These are phyloP conservation scores for Halichondria panicea DNA, from an alignment of 37 sponge, comb jelly and placozoan species.

Conservation along the genomic window DNA sequence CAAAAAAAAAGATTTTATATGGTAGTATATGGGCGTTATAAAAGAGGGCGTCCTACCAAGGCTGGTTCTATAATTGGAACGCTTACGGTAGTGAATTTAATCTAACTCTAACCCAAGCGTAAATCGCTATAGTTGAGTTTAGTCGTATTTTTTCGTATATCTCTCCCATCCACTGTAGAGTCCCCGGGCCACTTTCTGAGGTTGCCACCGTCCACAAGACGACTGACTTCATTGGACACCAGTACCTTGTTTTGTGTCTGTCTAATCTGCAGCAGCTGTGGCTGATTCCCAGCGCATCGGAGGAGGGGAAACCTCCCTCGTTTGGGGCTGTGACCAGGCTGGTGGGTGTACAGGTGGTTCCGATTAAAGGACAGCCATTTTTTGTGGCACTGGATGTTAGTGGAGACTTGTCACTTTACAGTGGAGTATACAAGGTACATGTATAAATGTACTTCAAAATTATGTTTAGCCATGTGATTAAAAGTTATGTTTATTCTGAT, in stretches of 20 bases:
- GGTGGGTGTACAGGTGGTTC: constrained; percentile 21
- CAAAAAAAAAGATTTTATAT: no score
- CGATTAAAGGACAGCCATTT: constrained; percentile 16
- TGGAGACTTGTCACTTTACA: constrained; percentile 18
- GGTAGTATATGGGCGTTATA: no score
- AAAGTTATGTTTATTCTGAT: neutral
- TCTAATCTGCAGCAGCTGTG: constrained; percentile 2
- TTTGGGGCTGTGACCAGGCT: constrained; percentile 8
- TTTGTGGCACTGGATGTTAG: constrained; percentile 25
- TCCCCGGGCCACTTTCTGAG: neutral
- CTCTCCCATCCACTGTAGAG: no score
- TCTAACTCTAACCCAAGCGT: no score
- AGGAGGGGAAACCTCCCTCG: constrained; percentile 12
- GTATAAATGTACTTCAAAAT: neutral
- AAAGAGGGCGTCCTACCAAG: no score
- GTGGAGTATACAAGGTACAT: constrained; percentile 33
- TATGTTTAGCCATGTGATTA: no score
- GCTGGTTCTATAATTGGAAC: no score
- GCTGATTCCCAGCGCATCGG: constrained; percentile 1
- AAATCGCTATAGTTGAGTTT: no score
- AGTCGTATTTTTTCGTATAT: no score
- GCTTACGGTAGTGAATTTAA: no score
- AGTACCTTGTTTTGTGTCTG: constrained; percentile 11
- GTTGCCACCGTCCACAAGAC: constrained; percentile 14
- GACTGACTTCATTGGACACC: constrained; percentile 5